Evolutionary conservation across 2,113 vertebrate species (phyloP).

Genomic region (Heliornis fulica): DNA sequence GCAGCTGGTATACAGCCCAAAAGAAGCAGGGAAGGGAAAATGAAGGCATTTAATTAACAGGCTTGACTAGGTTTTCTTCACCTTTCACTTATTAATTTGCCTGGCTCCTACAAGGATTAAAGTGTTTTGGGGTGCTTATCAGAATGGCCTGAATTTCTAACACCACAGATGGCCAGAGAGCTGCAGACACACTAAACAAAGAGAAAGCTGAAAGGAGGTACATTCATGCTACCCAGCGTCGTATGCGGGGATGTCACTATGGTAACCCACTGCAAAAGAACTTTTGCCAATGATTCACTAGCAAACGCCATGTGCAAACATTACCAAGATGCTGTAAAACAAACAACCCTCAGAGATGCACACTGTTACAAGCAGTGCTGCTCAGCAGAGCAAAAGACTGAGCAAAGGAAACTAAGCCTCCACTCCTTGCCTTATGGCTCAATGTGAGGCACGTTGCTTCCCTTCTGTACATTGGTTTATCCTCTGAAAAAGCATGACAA

Average conservation of each 20-base stretch:
- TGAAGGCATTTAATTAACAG: not conserved
- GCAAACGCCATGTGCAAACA: slow-evolving; percentile 23
- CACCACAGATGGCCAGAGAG: slow-evolving; percentile 6
- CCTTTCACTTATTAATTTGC: not conserved
- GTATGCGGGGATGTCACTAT: not conserved
- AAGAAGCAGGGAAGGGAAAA: not conserved
- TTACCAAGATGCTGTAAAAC: not conserved
- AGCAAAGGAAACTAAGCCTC: not conserved
- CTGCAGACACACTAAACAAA: not conserved
- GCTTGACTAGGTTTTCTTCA: not conserved
- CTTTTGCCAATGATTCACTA: slow-evolving; percentile 25
- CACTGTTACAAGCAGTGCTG: accelerated
- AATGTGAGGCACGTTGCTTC: not conserved
- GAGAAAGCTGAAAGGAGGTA: not conserved
- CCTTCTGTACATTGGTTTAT: not conserved
- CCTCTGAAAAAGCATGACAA: not conserved
- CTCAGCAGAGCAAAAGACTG: not conserved
- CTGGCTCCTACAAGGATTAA: not conserved
- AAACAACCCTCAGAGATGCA: not conserved
- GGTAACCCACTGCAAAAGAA: slow-evolving; percentile 34
- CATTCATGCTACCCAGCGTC: not conserved
- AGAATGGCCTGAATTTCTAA: not conserved
- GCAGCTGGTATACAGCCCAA: not conserved
- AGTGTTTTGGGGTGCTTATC: not conserved
- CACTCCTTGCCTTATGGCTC: not conserved